Evolutionary conservation across 2,888 invertebrate species (phyloP), one percentile per base, ranked within the genome.

Genomic region (Camponotus fellah): DNA sequence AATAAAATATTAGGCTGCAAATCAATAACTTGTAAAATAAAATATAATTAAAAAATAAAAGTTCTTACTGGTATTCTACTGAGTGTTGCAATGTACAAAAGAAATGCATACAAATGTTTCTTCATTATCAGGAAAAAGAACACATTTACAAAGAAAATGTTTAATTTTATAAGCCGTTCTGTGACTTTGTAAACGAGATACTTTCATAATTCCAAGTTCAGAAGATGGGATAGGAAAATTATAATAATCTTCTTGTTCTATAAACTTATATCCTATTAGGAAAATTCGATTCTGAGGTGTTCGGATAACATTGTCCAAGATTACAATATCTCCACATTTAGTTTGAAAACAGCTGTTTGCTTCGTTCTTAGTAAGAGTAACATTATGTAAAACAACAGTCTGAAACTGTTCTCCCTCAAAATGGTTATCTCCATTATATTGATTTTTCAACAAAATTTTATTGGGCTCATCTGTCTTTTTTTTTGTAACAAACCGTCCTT

Each of bases 151-250:
- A n/a, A n/a, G n/a, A n/a, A n/a, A n/a, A n/a, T n/a, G n/a, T n/a
- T n/a, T n/a, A n/a, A n/a, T n/a, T n/a, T n/a, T n/a, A 46, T 68
- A 68, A 68, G 9, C 26, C 2, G 46, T 68, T 68, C 3, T 68
- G 46, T 49, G 26, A 68, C 9, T 46, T 68, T 32, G 32, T 68
- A 68, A 49, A 68, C 32, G 68, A 68, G 68, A 68, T n/a, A 68
- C 68, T 68, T 68, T 68, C n/a, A 49, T n/a, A 49, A 68, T 68
- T 17, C 68, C 49, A 49, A 68, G 49, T 68, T 68, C 32, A 32
- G 68, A 68, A 32, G 68, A 68, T 49, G 32, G 17, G 12, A 68
- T 49, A 68, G 49, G 49, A 68, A 49, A 68, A 68, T 68, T 49
- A 21, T 68, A 68, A 68, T 68, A 68, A 68, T 10, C 32, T 68